These are phyloP conservation scores for Himalopsyche phryganea DNA, from an alignment of 1,140 invertebrate species.

Conservation along the genomic window DNA sequence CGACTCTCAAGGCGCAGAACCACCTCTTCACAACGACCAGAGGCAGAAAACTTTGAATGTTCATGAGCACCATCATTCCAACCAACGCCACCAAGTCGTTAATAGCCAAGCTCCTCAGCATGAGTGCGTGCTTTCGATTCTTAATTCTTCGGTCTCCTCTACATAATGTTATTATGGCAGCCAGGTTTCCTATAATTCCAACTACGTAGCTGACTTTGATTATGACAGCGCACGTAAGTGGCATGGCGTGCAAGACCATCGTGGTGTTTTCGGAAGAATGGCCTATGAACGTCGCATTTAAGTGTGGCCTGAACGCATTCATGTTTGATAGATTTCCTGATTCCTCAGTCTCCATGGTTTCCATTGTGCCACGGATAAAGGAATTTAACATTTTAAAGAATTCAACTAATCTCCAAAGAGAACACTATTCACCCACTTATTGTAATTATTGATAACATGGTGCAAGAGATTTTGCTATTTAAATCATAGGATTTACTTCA, in stretches of 20 bases:
- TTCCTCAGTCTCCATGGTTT: constrained; percentile 10
- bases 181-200: constrained; percentile 46
- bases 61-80: constrained; percentile 59
- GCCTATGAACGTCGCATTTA: constrained; percentile 6
- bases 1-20: constrained; percentile 67
- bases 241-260: constrained; percentile 6
- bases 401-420: too few relatives aligned
- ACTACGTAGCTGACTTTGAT: constrained; percentile 41
- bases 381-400: constrained; percentile 9
- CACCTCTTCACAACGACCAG: constrained; percentile 40
- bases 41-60: constrained; percentile 45
- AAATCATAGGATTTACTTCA: too few relatives aligned
- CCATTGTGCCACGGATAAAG: constrained; percentile 14
- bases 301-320: constrained; percentile 8
- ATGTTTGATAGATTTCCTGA: constrained; percentile 3
- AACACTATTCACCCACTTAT: not conserved
- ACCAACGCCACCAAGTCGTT: constrained; percentile 77
- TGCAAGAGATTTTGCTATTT: too few relatives aligned
- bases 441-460: not conserved
- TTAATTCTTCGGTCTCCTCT: constrained; percentile 58
- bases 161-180: constrained; percentile 43
- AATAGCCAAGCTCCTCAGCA: constrained; percentile 70
- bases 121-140: constrained; percentile 75
- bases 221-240: constrained; percentile 15
- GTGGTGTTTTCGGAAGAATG: constrained; percentile 9